Conservation (phyloP, 2,113 vertebrate species). For the Epinephelus cyanopodus region DNA sequence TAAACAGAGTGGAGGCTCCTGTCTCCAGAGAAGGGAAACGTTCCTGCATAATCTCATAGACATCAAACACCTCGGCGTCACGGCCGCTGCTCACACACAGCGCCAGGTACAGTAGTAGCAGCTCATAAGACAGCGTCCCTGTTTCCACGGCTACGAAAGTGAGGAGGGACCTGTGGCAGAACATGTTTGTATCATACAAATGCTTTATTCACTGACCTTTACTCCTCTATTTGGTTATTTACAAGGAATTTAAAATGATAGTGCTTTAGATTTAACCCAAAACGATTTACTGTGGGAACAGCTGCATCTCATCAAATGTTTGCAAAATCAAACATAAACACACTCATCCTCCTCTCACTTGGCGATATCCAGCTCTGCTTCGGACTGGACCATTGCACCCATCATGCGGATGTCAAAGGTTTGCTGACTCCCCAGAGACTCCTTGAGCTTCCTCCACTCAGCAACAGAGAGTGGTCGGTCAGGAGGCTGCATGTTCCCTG, state of each 20-base stretch:
- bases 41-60: constrained; percentile 90
- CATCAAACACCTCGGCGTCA: constrained; percentile 87
- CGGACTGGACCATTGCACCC: constrained; percentile 68
- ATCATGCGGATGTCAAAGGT: constrained; percentile 88
- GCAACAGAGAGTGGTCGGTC: constrained; percentile 83
- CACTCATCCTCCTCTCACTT: constrained; percentile 59
- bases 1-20: constrained; percentile 87
- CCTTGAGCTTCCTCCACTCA: constrained; percentile 88
- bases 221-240: not conserved
- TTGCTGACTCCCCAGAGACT: constrained; percentile 52
- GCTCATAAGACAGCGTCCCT: constrained; percentile 87
- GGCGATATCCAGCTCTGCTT: constrained; percentile 72
- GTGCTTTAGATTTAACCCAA: not conserved
- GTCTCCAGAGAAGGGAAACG: constrained; percentile 89
- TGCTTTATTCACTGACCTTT: not conserved
- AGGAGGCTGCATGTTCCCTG: constrained; percentile 78
- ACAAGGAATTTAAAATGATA: not conserved
- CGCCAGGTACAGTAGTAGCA: constrained; percentile 89
- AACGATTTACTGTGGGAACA: not conserved
- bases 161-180: constrained; percentile 88
- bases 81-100: constrained; percentile 88
- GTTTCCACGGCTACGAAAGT: constrained; percentile 85
- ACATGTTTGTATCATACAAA: not conserved
- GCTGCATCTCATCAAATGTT: no score
- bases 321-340: not conserved